These are phyloP conservation scores for Hydropsyche betteni DNA, from an alignment of 2,888 invertebrate species.

Conservation along the genomic window DNA sequence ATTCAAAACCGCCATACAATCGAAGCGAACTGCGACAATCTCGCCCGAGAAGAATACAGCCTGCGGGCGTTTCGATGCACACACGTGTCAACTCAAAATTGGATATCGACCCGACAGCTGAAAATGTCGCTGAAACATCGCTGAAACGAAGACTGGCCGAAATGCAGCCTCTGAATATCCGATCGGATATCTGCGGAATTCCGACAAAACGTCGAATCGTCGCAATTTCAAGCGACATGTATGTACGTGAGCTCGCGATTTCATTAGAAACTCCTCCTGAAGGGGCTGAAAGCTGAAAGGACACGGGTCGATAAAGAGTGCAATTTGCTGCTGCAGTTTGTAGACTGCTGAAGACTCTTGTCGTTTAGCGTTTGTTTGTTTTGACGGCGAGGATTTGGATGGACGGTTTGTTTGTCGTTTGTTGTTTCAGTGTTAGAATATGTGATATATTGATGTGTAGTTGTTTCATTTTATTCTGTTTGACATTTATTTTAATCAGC, in stretches of 20 bases:
- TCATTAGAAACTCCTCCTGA: slow-evolving; percentile 11
- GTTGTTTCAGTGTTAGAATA: too few relatives aligned
- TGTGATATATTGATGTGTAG: too few relatives aligned
- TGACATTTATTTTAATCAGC: too few relatives aligned
- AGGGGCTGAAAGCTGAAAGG: too few relatives aligned
- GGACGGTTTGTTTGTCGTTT: too few relatives aligned
- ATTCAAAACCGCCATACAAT: not conserved
- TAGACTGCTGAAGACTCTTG: too few relatives aligned
- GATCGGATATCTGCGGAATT: slow-evolving; percentile 3
- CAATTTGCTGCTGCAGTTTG: too few relatives aligned
- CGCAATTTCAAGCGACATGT: slow-evolving; percentile 11
- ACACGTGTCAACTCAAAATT: not conserved
- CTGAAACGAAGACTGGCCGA: not conserved
- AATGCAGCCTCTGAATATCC: slow-evolving; percentile 8
- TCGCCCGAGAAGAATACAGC: not conserved
- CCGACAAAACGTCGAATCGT: slow-evolving; percentile 24
- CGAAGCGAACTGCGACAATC: not conserved
- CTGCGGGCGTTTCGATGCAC: slow-evolving; percentile 11
- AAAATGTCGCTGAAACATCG: too few relatives aligned
- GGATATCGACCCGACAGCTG: slow-evolving; percentile 4
- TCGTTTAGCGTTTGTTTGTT: too few relatives aligned
- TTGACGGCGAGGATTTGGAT: too few relatives aligned
- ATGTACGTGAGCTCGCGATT: slow-evolving; percentile 12
- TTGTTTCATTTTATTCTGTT: too few relatives aligned
- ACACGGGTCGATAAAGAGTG: too few relatives aligned